Evolutionary conservation across 64 coral and sea anemone genomes (phyloP).

Genomic region (Acropora tenuis): DNA sequence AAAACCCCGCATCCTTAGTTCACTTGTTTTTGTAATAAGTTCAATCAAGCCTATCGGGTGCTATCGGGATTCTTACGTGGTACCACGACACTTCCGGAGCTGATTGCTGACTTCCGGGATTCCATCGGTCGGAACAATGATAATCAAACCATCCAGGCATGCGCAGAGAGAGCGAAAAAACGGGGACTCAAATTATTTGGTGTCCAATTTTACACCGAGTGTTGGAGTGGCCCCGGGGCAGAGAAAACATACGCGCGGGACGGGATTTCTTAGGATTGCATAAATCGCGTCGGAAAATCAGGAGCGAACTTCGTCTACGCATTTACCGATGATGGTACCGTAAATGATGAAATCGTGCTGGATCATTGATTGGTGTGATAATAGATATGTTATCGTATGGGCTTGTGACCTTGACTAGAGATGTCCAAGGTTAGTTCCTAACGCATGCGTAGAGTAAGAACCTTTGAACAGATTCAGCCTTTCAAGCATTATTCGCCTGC

Average conservation of each 20-base stretch:
- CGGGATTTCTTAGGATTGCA: slow-evolving; percentile 36
- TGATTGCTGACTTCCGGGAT: slow-evolving; percentile 46
- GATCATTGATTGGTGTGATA: too few relatives aligned
- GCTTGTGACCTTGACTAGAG: too few relatives aligned
- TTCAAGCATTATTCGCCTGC: too few relatives aligned
- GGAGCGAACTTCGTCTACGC: slow-evolving; percentile 56
- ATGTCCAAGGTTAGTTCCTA: too few relatives aligned
- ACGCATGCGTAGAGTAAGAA: too few relatives aligned
- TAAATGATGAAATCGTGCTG: background rate
- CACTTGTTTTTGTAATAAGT: background rate
- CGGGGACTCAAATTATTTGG: slow-evolving; percentile 44
- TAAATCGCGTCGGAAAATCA: slow-evolving; percentile 39
- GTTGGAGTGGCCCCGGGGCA: slow-evolving; percentile 50
- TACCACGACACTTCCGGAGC: slow-evolving; percentile 56
- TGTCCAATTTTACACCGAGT: slow-evolving; percentile 42
- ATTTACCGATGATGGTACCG: slow-evolving; percentile 44
- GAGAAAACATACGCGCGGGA: slow-evolving; percentile 55
- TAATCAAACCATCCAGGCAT: slow-evolving; percentile 40
- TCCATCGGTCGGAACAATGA: background rate
- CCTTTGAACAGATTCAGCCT: too few relatives aligned
- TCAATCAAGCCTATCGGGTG: slow-evolving; percentile 43
- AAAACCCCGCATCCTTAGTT: background rate
- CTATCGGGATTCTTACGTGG: slow-evolving; percentile 56
- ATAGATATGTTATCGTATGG: too few relatives aligned
- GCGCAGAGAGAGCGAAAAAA: slow-evolving; percentile 37